These are phyloP conservation scores for Mylabris sibirica DNA, from an alignment of 2,888 invertebrate species.

Conservation along the genomic window DNA sequence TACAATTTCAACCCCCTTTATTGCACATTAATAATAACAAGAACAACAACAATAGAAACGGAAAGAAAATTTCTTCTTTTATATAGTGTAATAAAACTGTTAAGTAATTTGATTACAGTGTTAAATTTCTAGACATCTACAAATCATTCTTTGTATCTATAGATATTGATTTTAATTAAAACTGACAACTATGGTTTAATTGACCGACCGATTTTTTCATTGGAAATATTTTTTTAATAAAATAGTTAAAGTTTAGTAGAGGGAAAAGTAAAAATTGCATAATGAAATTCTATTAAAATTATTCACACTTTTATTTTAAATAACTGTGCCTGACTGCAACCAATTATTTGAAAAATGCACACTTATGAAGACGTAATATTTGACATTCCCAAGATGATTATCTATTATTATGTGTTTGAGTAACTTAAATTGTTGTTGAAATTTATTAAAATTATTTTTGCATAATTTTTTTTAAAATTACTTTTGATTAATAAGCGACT, in stretches of 20 bases:
- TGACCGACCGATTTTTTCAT: no score
- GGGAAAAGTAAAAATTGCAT: neutral
- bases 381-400: neutral
- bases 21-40: neutral
- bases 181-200: neutral
- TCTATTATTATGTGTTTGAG: neutral
- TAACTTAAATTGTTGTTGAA: neutral
- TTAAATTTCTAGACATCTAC: neutral
- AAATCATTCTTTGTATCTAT: no score
- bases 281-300: neutral
- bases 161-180: neutral
- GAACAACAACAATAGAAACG: neutral
- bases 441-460: neutral
- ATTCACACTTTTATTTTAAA: slow-evolving; percentile 1
- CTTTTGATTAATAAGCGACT: neutral
- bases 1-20: slow-evolving; percentile 4
- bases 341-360: neutral
- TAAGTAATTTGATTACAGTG: neutral
- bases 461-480: neutral
- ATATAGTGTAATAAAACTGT: no score
- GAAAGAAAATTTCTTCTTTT: neutral
- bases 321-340: neutral
- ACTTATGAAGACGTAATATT: neutral
- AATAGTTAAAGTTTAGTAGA: neutral
- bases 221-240: no score